phyloP scores from a whole-genome alignment of 2,888 invertebrate genomes.

The Sarcophaga caerulescens region DNA sequence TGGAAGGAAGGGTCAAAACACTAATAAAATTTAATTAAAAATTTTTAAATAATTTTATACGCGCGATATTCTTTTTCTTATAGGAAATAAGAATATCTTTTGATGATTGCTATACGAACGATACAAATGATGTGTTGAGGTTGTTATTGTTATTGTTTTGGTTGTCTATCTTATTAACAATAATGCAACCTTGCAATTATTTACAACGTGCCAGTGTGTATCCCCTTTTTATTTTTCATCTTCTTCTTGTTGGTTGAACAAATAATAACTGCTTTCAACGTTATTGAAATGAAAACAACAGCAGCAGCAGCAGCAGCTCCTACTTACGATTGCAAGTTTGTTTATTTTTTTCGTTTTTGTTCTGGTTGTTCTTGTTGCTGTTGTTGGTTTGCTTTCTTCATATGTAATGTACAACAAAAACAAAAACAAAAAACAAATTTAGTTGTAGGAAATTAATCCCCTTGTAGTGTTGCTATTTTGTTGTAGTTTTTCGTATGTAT shows the following conservation, averaged over 20 bases:
- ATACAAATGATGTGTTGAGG: no score
- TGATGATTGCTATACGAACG: background rate
- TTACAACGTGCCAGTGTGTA: background rate
- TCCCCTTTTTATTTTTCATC: conserved; percentile 30
- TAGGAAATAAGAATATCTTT: conserved; percentile 14
- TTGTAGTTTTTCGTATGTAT: background rate
- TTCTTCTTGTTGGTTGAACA: background rate
- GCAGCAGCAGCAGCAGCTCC: conserved; percentile 15
- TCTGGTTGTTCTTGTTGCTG: no score
- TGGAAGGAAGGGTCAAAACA: conserved; percentile 11
- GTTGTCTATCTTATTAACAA: conserved; percentile 39
- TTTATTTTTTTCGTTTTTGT: background rate
- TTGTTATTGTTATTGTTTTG: background rate
- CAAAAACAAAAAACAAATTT: background rate
- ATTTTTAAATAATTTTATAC: background rate
- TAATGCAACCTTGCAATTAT: conserved; percentile 40
- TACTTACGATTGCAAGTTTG: background rate
- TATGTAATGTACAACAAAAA: no score
- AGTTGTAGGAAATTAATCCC: conserved; percentile 52
- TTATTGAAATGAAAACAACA: conserved; percentile 19
- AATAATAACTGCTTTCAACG: background rate
- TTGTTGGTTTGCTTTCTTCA: no score
- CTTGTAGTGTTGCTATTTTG: conserved; percentile 46
- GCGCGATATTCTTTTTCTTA: no score
- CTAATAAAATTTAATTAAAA: conserved; percentile 20